These are phyloP conservation scores for Amblyopsis hoosieri DNA, from an alignment of 2,797 vertebrate genomes.

Conservation along the genomic window DNA sequence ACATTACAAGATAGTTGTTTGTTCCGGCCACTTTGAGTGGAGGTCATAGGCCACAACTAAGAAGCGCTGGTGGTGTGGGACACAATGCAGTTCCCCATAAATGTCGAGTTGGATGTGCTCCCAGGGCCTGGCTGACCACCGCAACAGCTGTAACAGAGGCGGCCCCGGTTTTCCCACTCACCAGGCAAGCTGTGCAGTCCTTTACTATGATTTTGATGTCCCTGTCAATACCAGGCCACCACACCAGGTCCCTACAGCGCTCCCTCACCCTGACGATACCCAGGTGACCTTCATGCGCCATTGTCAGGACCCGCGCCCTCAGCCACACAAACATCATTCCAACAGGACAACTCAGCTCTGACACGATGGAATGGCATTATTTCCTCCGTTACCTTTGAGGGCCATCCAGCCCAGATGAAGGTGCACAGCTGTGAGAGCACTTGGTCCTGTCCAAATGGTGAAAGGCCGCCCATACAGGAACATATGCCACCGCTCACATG, in stretches of 20 bases:
- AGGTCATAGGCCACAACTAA: neutral
- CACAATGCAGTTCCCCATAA: neutral
- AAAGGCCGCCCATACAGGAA: neutral
- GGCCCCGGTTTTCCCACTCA: neutral
- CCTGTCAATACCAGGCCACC: neutral
- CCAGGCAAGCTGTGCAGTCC: neutral
- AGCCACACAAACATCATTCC: no score
- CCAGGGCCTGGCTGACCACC: neutral
- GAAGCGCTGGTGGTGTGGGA: neutral
- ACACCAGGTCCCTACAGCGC: neutral
- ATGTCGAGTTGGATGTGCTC: neutral
- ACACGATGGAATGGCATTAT: neutral
- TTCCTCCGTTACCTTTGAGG: no score
- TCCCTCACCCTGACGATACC: neutral
- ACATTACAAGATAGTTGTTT: no score
- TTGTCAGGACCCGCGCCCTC: no score
- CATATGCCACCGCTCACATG: neutral
- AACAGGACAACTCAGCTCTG: neutral
- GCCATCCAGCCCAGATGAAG: no score
- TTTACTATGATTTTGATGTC: no score
- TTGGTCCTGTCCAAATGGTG: neutral
- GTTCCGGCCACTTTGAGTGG: no score
- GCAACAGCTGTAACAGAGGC: neutral
- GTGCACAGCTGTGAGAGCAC: no score
- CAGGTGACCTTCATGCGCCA: neutral